Evolutionary conservation across 2,888 invertebrate species (phyloP), one percentile per base, ranked within the genome.

Genomic region (Dicyrtomina minuta): DNA sequence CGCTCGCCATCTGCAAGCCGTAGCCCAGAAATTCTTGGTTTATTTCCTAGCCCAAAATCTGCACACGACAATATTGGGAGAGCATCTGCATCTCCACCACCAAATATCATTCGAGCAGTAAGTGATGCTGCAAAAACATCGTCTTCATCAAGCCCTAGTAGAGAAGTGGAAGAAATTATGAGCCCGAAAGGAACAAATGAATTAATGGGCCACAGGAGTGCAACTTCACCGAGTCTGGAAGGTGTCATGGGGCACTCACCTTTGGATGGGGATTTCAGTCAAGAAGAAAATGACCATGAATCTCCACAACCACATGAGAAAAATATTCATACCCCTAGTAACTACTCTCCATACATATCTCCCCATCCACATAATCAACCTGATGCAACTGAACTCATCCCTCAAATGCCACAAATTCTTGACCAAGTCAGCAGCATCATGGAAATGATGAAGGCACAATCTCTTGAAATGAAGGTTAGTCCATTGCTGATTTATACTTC

Each of bases 161-260:
- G 92, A 24, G 94, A 95, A 83, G 94, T 94, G 24, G 89, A 92
- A 81, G 90, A 93, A 83, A 94, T 94, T 77, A 85, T 94, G 81
- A 88, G 89, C 5, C 85, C 78, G 2, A 78, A 78, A 62, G 75
- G 39, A 10, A 74, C 70, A 51, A 68, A 70, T 15, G 75, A 74
- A 61, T 43, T 70, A 33, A 62, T 70, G 27, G 70, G 70, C 12
- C 59, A 49, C 27, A 33, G 70, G 15, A 70, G 69, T 70, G 60
- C 49, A 12, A 70, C 70, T 15, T 70, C 70, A n/a, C 70, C 27
- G 12, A 60, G 66, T 27, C 55, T 66, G 60, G 70, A 66, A 44
- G 65, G 64, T 2, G 68, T 55, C 8, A 59, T 60, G 49, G 27
- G 49, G 20, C 33, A 59, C 12, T 53, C 68, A 44, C 62, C 68